phyloP scores from a whole-genome alignment of 2,888 invertebrate species.

The Ferrisia virgata region DNA sequence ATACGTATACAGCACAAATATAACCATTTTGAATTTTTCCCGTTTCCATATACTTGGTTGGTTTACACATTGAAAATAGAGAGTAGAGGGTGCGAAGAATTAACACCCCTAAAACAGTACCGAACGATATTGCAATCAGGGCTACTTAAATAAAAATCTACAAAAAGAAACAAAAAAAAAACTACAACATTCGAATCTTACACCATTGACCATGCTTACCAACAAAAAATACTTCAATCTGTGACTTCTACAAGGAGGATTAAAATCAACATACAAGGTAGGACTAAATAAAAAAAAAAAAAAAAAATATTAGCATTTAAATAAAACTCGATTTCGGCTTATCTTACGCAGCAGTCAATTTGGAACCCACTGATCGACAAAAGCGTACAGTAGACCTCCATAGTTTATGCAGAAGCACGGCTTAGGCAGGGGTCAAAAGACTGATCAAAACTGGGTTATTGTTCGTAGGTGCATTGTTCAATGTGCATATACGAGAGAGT shows the following conservation, averaged over 20 bases:
- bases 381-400: not conserved
- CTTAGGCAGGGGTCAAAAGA: conserved; percentile 26
- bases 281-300: too few species aligned
- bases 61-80: not conserved
- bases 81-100: conserved; percentile 31
- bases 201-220: too few species aligned
- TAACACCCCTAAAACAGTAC: not conserved
- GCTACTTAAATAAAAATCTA: not conserved
- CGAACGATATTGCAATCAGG: conserved; percentile 1
- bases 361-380: not conserved
- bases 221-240: too few species aligned
- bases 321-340: too few species aligned
- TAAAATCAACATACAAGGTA: too few species aligned
- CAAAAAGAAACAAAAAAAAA: too few species aligned
- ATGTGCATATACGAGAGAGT: too few species aligned
- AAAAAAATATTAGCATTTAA: too few species aligned
- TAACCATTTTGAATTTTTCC: conserved; percentile 38
- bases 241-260: too few species aligned
- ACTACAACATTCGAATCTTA: too few species aligned
- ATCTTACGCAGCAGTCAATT: not conserved
- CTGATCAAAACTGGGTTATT: conserved; percentile 35
- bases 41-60: not conserved
- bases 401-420: not conserved
- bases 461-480: not conserved
- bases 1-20: not conserved